phyloP scores from a whole-genome alignment of 2,888 invertebrate genomes.

The Aspidiotus rigidus region DNA sequence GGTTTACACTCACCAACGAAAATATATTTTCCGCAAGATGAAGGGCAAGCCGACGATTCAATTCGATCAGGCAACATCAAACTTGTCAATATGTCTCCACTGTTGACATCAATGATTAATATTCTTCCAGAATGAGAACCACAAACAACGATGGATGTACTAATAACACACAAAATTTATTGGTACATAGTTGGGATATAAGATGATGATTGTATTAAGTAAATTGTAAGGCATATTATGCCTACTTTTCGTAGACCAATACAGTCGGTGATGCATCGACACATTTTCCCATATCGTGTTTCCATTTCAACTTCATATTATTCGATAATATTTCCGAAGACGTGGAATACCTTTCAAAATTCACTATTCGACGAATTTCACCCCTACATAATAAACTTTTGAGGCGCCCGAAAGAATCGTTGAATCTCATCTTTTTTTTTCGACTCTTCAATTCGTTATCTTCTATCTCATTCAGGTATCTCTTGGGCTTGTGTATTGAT shows the following conservation, averaged over 20 bases:
- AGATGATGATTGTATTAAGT: no score
- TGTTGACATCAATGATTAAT: conserved; percentile 50
- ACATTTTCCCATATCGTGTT: conserved; percentile 63
- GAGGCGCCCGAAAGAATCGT: no score
- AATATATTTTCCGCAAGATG: conserved; percentile 45
- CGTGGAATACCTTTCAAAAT: no score
- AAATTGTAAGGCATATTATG: background rate
- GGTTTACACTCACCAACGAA: conserved; percentile 52
- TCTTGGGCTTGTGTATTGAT: no score
- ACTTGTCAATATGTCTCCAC: conserved; percentile 48
- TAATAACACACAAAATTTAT: background rate
- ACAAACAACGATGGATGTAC: conserved; percentile 45
- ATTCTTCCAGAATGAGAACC: conserved; percentile 69
- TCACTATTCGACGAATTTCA: no score
- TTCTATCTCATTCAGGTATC: no score
- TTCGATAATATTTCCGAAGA: background rate
- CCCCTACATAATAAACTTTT: no score
- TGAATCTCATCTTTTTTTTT: no score
- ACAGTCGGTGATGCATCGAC: conserved; percentile 62
- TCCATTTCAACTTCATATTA: conserved; percentile 45
- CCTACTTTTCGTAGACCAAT: conserved; percentile 7
- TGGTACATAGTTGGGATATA: background rate
- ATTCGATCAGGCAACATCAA: conserved; percentile 57
- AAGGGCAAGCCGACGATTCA: conserved; percentile 54
- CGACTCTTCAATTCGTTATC: no score